Conservation (phyloP, 2,797 vertebrate species). For the Acrossocheilus wenchowensis region DNA sequence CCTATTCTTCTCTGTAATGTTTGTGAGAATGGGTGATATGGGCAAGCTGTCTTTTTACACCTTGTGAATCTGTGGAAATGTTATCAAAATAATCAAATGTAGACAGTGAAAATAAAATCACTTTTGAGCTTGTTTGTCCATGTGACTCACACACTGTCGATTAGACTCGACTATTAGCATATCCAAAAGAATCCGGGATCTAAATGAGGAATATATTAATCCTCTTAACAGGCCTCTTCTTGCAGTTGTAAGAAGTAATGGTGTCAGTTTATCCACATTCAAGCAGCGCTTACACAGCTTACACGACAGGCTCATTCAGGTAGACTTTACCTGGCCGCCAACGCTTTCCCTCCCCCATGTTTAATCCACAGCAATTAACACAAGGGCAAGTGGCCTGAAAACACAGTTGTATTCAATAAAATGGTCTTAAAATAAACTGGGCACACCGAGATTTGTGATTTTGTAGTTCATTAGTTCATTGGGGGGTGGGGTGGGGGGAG, state of each 20-base stretch:
- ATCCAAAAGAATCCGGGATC: conserved; percentile 26
- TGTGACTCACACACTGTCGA: background rate
- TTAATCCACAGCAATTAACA: conserved; percentile 25
- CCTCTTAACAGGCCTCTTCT: conserved; percentile 15
- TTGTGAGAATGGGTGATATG: background rate
- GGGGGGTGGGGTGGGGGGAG: too few relatives aligned
- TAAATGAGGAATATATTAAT: conserved; percentile 34
- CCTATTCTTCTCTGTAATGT: background rate
- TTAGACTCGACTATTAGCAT: background rate
- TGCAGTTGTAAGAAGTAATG: conserved; percentile 7
- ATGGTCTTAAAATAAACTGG: background rate
- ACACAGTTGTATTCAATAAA: background rate
- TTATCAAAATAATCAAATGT: background rate
- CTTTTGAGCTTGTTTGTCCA: background rate
- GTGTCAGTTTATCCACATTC: conserved; percentile 32
- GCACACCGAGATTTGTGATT: conserved; percentile 1
- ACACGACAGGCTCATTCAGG: conserved; percentile 11
- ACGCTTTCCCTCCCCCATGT: conserved; percentile 11
- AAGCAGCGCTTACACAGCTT: conserved; percentile 31
- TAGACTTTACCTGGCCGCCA: background rate
- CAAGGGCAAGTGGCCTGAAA: background rate
- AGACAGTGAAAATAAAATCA: background rate
- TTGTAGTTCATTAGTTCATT: background rate
- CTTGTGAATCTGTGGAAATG: background rate
- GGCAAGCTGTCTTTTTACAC: background rate